Base-by-base conservation (phyloP, 1,140 invertebrate genomes). In the Tetramorium parvispinum region DNA sequence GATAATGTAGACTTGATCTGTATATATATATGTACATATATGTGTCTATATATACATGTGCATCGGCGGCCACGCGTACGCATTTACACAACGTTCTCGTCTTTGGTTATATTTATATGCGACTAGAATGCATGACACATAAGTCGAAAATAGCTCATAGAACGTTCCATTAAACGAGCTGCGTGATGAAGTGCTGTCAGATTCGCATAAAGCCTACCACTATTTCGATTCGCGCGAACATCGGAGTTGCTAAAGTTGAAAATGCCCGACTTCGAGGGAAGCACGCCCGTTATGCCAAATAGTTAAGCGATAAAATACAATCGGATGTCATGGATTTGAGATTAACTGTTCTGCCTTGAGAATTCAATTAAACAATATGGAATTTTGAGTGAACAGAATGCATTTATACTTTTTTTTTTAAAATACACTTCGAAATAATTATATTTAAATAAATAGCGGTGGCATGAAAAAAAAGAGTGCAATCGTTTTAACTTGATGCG, bases 51-150 rank as follows among this genome's bases (percentile, higher is more conserved):
- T 63, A 49, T 24, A 4, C 4, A 24, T 21, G n/a, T 59, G 13
- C 37, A 82, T 61, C n/a, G 32, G 8, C 24, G 27, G 21, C 57
- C 10, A 73, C 49, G 61, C 73, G 37, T 43, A 27, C 51, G 51
- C 63, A 37, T 66, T 55, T 55, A 77, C 49, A n/a, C 51, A 7
- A 57, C 40, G 24, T 27, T 63, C 78, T 68, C 75, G 55, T 61
- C 63, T 43, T 21, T 46, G 65, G 85, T 85, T 89, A 92, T 92
- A 92, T 92, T 92, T 92, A 89, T 89, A 89, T 88, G 76, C 78
- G 87, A 90, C 83, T 89, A 92, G 91, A 92, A 92, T 92, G 87
- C 78, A 92, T 92, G 89, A 92, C 89, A 92, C 91, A 92, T 89
- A 91, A 91, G 89, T 89, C 90, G 49, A 87, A 92, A 92, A 92